Evolutionary conservation across 1,140 invertebrate species (phyloP).

Genomic region (Tetragonula clypearis): DNA sequence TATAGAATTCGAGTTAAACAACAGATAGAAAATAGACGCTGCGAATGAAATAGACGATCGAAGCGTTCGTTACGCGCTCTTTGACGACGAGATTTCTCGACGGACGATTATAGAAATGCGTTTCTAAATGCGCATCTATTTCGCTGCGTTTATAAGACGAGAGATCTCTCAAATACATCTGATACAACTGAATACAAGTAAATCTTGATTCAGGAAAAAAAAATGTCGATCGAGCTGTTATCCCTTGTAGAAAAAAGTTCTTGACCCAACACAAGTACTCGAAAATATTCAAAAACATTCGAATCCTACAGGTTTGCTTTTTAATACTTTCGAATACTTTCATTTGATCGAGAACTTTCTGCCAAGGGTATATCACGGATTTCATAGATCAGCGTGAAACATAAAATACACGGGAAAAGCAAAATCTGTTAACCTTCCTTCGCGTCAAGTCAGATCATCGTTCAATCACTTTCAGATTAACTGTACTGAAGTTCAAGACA

Average conservation of each 20-base stretch:
- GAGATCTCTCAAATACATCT: background rate
- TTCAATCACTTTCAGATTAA: background rate
- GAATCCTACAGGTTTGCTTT: no score
- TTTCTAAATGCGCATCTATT: background rate
- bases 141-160: background rate
- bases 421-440: background rate
- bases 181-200: background rate
- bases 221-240: no score
- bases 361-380: no score
- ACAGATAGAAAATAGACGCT: background rate
- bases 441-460: background rate
- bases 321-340: no score
- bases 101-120: no score
- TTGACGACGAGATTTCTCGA: background rate
- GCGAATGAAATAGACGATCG: background rate
- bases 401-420: background rate
- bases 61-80: background rate
- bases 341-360: no score
- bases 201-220: background rate
- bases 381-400: background rate
- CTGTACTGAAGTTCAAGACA: background rate
- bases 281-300: no score
- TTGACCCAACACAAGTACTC: no score
- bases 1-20: background rate
- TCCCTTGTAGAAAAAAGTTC: no score